Percentiles rank a stretch among this genome's conserved stretches.
phyloP scores from a whole-genome alignment of 2,797 vertebrate species.

The Catostomus latipinnis region DNA sequence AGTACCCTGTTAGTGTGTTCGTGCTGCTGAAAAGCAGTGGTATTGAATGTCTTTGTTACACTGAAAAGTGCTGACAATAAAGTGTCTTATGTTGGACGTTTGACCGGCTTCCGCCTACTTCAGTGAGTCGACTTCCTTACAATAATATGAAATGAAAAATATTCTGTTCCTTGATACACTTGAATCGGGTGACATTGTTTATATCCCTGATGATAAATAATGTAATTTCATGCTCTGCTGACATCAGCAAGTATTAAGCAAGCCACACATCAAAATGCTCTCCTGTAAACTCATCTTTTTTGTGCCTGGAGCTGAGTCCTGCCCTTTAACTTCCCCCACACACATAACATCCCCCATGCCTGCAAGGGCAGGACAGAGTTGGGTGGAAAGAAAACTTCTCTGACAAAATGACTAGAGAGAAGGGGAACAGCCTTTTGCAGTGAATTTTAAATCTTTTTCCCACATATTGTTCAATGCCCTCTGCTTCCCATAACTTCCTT shows the following conservation, averaged over 20 bases:
- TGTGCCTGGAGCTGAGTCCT: neutral
- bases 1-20: no score
- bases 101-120: no score
- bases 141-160: no score
- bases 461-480: slow-evolving; percentile 35
- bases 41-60: no score
- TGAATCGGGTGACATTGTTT: neutral
- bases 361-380: neutral
- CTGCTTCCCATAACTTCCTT: slow-evolving; percentile 26
- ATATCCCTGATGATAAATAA: neutral
- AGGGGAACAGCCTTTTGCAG: neutral
- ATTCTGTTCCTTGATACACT: neutral
- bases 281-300: neutral
- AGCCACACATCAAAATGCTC: neutral
- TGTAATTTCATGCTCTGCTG: neutral
- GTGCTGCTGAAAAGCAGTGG: no score
- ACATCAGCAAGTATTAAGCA: neutral
- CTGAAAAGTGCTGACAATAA: no score
- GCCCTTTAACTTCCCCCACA: neutral
- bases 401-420: slow-evolving; percentile 18
- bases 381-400: slow-evolving; percentile 4
- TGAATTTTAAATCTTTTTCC: slow-evolving; percentile 36
- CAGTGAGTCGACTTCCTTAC: no score
- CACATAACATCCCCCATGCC: neutral
- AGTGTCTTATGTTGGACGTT: no score